Base-by-base conservation (phyloP, 2,113 vertebrate species). In the Tinamus guttatus region DNA sequence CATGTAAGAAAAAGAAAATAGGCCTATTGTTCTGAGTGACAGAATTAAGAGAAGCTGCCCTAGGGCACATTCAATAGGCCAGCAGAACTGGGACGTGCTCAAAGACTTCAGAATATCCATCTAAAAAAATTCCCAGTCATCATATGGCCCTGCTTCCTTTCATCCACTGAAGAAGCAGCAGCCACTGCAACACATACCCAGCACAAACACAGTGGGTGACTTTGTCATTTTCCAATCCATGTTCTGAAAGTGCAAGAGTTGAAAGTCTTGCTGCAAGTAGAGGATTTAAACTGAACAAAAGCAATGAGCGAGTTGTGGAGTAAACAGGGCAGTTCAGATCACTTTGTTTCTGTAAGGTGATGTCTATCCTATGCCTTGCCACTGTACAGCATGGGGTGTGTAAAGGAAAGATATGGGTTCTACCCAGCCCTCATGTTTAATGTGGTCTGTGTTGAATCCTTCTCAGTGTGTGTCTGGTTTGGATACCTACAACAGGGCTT, bases 261-360 rank as follows among this genome's bases (percentile, higher is more conserved):
- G 64, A 81, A 77, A 94, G 58, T 94, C 83, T 82, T 62, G 22
- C 60, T 1, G 0, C 24, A 87, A 92, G 63, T 4, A 43, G 47
- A 59, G 56, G 68, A 89, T 95, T 97, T 93, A 30, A 89, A 65
- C 67, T 52, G 74, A 85, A 49, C 76, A 82, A 90, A 94, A 94
- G 40, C 30, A 54, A 12, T 18, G 45, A 36, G 68, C 28, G 81
- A 76, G 18, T 5, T 87, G 28, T 14, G 38, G 68, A 51, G 19
- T 70, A 85, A 87, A 62, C 1, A 2, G 5, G 38, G 13, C 28
- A 16, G 34, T 6, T 74, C 56, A 77, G 85, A 41, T 21, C 0
- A 1, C 22, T 3, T 11, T 41, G 5, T 34, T 25, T 60, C 76
- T 85, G 22, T 65, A 60, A 75, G 9, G 24, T 60, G 27, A 18